A percentile compares a stretch with the other conserved stretches of the same genome.
phyloP scores from a whole-genome alignment of 2,797 vertebrate genomes.

The Sitta carolinensis region DNA sequence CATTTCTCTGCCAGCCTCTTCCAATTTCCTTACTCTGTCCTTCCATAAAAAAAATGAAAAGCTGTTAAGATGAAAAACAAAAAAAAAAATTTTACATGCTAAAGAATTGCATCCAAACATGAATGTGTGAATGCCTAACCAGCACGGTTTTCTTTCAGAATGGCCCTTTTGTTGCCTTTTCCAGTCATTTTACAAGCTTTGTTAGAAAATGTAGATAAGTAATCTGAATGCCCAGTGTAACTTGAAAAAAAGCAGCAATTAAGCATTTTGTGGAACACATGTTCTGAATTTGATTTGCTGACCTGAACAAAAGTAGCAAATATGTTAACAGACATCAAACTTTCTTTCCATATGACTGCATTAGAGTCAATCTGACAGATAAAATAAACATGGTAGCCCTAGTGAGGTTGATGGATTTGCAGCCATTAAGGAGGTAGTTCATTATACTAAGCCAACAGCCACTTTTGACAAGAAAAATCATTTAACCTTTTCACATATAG shows the following conservation, averaged over 20 bases:
- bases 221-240: not conserved
- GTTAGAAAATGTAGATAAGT: not conserved
- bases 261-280: not conserved
- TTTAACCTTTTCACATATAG: not conserved
- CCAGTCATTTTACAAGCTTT: not conserved
- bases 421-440: not conserved
- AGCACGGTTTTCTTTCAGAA: not conserved
- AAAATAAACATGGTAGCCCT: not conserved
- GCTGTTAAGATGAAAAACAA: not conserved
- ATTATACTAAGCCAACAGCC: not conserved
- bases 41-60: not conserved
- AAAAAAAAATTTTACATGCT: not conserved
- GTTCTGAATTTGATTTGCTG: not conserved
- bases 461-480: not conserved
- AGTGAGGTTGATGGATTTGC: not conserved
- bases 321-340: not conserved
- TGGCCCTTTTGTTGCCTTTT: not conserved
- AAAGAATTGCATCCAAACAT: not conserved
- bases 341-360: not conserved
- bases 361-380: not conserved
- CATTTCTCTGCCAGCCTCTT: not conserved
- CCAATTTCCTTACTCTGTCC: not conserved
- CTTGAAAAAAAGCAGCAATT: not conserved
- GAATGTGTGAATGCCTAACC: not conserved
- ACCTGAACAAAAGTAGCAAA: not conserved